Percentiles rank a stretch among this genome's conserved stretches.
These are phyloP conservation scores for Conger conger DNA, from an alignment of 2,113 vertebrate species.

Conservation along the genomic window DNA sequence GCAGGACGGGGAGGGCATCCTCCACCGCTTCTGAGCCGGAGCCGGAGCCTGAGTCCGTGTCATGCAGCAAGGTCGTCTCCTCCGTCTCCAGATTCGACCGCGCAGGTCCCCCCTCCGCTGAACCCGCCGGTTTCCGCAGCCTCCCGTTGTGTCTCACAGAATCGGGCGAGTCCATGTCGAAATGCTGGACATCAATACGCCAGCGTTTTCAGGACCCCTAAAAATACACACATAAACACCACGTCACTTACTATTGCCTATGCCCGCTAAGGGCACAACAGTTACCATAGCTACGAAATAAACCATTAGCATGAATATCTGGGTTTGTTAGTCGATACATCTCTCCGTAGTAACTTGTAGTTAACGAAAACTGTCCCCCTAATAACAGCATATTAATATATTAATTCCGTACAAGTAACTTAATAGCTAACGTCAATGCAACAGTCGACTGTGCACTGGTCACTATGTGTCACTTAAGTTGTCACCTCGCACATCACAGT, in stretches of 20 bases:
- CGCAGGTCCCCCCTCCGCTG: neutral
- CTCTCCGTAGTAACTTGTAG: no score
- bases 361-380: no score
- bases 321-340: no score
- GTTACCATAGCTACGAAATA: neutral
- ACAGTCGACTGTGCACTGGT: no score
- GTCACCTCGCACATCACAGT: no score
- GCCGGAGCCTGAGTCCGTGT: slow-evolving; percentile 29
- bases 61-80: neutral
- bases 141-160: slow-evolving; percentile 73
- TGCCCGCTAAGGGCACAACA: neutral
- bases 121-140: slow-evolving; percentile 67
- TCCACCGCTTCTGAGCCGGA: slow-evolving; percentile 59
- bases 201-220: slow-evolving; percentile 31
- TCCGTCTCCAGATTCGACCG: neutral
- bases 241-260: no score
- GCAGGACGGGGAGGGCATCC: slow-evolving; percentile 26
- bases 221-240: neutral
- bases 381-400: no score
- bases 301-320: neutral
- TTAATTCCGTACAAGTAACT: no score
- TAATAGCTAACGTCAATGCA: no score
- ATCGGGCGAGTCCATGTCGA: slow-evolving; percentile 67
- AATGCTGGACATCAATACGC: slow-evolving; percentile 51
- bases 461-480: no score